Evolutionary conservation across 2,113 vertebrate species (phyloP).

Genomic region (Meleagris gallopavo): DNA sequence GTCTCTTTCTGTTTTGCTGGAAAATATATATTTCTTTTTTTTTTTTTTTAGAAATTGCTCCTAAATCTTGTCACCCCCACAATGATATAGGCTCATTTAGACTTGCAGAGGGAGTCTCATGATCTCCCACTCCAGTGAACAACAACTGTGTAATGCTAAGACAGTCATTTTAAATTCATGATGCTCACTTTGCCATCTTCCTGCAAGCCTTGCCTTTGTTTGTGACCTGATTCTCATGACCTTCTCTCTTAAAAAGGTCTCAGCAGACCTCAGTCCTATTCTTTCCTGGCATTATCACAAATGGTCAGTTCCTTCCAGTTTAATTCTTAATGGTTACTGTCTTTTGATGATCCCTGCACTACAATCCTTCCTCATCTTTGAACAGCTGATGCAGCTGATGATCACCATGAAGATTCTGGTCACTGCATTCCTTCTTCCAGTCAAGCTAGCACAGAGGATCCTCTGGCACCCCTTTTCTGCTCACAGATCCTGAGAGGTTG

Average conservation of each 20-base stretch:
- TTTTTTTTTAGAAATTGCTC: not conserved
- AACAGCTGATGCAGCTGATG: not conserved
- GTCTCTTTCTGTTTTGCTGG: not conserved
- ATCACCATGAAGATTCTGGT: not conserved
- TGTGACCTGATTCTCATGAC: slow-evolving; percentile 54
- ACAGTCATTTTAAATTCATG: slow-evolving; percentile 38
- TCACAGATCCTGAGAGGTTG: not conserved
- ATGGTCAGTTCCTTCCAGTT: not conserved
- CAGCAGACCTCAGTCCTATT: slow-evolving; percentile 1
- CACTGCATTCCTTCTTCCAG: not conserved
- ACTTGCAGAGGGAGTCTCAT: not conserved
- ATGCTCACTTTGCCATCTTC: slow-evolving; percentile 18
- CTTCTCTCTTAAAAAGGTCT: slow-evolving; percentile 20
- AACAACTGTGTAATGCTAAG: slow-evolving; percentile 14
- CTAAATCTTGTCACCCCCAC: not conserved
- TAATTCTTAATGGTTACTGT: not conserved
- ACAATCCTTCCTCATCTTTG: not conserved
- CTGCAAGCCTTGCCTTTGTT: slow-evolving; percentile 12
- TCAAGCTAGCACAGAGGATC: not conserved
- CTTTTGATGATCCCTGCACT: not conserved
- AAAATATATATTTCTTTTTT: not conserved
- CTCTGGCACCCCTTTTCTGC: not conserved
- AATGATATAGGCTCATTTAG: not conserved
- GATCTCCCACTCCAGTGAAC: not conserved
- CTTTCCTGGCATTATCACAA: slow-evolving; percentile 32